A percentile compares a stretch with the other conserved stretches of the same genome.
phyloP scores from a whole-genome alignment of 2,113 vertebrate genomes.

The Patagioenas fasciata region DNA sequence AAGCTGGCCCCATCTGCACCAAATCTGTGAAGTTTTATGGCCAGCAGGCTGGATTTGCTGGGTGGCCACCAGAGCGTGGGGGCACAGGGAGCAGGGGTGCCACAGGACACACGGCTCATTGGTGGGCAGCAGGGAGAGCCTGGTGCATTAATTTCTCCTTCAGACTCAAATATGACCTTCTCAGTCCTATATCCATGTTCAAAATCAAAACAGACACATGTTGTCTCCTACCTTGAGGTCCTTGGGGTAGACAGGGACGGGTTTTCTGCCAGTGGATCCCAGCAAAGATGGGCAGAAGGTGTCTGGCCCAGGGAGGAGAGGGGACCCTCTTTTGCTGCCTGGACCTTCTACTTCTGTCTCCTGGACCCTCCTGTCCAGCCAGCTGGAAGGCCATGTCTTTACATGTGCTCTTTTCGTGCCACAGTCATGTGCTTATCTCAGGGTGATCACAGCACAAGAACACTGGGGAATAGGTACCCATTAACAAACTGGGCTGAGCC shows the following conservation, averaged over 20 bases:
- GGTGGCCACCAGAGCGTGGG: background rate
- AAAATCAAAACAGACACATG: accelerated
- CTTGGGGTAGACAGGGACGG: accelerated
- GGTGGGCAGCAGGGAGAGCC: background rate
- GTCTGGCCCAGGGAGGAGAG: background rate
- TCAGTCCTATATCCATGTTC: accelerated
- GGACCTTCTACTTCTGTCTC: background rate
- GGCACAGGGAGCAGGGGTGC: accelerated
- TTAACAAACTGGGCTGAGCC: background rate
- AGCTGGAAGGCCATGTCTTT: background rate
- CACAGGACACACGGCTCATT: accelerated
- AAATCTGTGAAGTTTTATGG: too few species aligned
- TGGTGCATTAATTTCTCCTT: background rate
- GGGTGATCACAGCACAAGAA: accelerated
- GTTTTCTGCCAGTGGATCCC: background rate
- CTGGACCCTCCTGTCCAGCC: background rate
- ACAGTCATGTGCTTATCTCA: background rate
- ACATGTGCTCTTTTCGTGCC: accelerated
- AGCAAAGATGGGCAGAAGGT: background rate
- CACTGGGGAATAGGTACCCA: background rate
- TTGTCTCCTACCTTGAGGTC: background rate
- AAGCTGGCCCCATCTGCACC: background rate
- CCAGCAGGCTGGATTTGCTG: background rate
- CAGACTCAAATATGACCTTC: background rate
- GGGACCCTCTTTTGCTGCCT: background rate